These are phyloP conservation scores for Sweltsa coloradensis DNA, from an alignment of 1,140 invertebrate genomes.

Conservation along the genomic window DNA sequence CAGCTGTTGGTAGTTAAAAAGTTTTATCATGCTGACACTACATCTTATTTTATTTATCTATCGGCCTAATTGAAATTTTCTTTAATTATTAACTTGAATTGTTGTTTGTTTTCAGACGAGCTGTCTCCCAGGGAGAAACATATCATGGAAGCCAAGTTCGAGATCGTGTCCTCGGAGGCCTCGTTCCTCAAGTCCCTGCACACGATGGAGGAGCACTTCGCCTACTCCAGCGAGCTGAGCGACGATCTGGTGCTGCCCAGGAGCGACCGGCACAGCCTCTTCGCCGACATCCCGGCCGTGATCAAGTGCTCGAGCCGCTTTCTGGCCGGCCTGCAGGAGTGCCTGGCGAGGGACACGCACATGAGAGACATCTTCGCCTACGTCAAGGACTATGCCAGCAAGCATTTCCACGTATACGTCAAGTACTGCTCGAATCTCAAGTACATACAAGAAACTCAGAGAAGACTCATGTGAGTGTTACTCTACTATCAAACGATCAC, in stretches of 20 bases:
- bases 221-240: slow-evolving; percentile 59
- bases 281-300: neutral
- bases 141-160: slow-evolving; percentile 89
- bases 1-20: too few species aligned
- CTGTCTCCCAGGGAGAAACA: too few species aligned
- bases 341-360: slow-evolving; percentile 81
- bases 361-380: slow-evolving; percentile 72
- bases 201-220: slow-evolving; percentile 78
- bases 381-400: slow-evolving; percentile 64
- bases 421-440: slow-evolving; percentile 88
- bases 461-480: too few species aligned
- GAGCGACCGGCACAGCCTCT: slow-evolving; percentile 45
- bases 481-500: too few species aligned
- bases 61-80: too few species aligned
- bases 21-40: too few species aligned
- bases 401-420: slow-evolving; percentile 74
- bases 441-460: too few species aligned
- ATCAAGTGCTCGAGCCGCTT: slow-evolving; percentile 36
- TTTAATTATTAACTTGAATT: too few species aligned
- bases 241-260: slow-evolving; percentile 52
- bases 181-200: slow-evolving; percentile 89
- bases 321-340: slow-evolving; percentile 70
- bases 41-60: too few species aligned
- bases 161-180: slow-evolving; percentile 91
- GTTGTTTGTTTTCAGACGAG: too few species aligned